Base-by-base conservation (phyloP, 2,888 invertebrate species). In the Dryobotodes eremita region DNA sequence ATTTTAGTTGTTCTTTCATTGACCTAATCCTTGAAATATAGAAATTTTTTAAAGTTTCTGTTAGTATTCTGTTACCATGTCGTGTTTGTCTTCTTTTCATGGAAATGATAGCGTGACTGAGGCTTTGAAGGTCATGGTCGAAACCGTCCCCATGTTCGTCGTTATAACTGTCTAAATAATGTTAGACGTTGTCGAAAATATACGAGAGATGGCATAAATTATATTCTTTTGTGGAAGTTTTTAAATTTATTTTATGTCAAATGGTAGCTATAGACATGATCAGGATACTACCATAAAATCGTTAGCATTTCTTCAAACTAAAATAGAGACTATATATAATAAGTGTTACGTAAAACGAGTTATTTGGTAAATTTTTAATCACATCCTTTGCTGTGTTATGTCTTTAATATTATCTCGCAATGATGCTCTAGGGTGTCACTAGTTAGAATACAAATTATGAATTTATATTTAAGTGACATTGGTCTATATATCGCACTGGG, bases 101-200 rank as follows among this genome's bases (percentile, higher is more conserved):
- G 64, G 46, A 72, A 13, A 36, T 36, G 57, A 17, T 80, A 61
- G 68, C 83, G 78, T 86, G 84, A 86, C 77, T 79, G 72, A 68
- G 57, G 57, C 64, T 59, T 62, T 55, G 46, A 70, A 75, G 84
- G 75, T 86, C 79, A 83, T n/a, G 62, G 71, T 59, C 72, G 65
- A 64, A 65, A 71, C 66, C 72, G 57, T 66, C 62, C 13, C 23
- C 72, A 86, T 73, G 50, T 71, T 65, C 5, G 72, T 72, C 53
- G 61, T 69, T 55, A 46, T 13, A 72, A 42, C 62, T 69, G 26
- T 50, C 20, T 53, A 31, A 57, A 71, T 71, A 70, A 72, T 59
- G 57, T 11, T 31, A 75, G 15, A 53, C 13, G 11, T 36, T 26
- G 31, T 48, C 48, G 36, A 62, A 71, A 77, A 77, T 50, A 66